Conservation (phyloP, 2,113 vertebrate species). For the Petroica traversi region DNA sequence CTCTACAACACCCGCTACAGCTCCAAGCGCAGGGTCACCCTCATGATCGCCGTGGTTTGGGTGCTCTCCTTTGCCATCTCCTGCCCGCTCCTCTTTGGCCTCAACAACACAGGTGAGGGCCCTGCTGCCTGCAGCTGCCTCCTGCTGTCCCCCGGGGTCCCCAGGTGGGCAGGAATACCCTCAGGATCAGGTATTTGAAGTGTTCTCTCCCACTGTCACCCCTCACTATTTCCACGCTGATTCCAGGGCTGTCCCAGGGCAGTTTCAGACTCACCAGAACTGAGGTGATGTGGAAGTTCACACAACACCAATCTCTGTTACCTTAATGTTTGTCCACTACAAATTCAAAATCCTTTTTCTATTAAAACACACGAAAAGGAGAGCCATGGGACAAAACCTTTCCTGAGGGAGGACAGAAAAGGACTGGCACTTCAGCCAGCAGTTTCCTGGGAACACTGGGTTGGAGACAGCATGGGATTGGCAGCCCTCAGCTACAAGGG, state of each 20-base stretch:
- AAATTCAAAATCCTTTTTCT: neutral
- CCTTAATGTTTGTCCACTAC: neutral
- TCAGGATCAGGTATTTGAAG: accelerated
- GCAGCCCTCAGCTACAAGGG: no score
- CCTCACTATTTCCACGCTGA: neutral
- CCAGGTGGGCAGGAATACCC: accelerated
- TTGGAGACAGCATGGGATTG: accelerated
- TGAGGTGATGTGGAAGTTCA: neutral
- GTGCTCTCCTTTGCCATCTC: conserved; percentile 97
- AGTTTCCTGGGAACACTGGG: neutral
- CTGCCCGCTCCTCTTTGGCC: conserved; percentile 93
- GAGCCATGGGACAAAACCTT: neutral
- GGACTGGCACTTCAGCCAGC: neutral
- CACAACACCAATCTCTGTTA: neutral
- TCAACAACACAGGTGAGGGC: conserved; percentile 91
- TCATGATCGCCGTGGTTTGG: conserved; percentile 98
- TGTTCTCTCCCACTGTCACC: accelerated
- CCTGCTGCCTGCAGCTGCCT: neutral
- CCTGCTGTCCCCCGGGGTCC: neutral
- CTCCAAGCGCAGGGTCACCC: conserved; percentile 91
- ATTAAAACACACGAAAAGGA: neutral
- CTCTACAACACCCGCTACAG: conserved; percentile 98
- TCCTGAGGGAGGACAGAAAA: neutral
- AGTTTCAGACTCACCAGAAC: neutral
- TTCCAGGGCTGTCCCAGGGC: neutral